Conservation (phyloP, 2,113 vertebrate species). For the Condylura cristata region DNA sequence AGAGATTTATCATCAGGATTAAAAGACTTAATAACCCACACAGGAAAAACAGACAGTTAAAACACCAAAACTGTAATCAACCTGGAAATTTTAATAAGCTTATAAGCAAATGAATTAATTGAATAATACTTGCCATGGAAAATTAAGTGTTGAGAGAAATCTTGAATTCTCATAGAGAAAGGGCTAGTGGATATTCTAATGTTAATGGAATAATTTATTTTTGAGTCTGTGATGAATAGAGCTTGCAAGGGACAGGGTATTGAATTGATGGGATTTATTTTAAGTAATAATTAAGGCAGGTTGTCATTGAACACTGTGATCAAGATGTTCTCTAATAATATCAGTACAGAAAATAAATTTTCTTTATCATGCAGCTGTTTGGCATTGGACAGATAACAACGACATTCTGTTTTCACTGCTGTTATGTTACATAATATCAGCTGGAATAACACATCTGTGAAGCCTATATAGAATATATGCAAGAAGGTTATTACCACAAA, state of each 20-base stretch:
- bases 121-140: neutral
- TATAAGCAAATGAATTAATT: neutral
- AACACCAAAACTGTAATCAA: neutral
- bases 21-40: neutral
- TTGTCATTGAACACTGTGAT: neutral
- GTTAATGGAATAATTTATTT: neutral
- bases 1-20: neutral
- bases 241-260: neutral
- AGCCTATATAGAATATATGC: neutral
- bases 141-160: neutral
- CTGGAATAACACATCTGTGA: neutral
- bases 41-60: neutral
- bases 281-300: neutral
- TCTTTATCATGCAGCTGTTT: neutral
- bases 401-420: neutral
- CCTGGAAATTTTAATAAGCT: slow-evolving; percentile 1
- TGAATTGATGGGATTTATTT: neutral
- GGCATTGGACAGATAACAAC: neutral
- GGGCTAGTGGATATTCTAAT: neutral
- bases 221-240: neutral
- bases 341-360: neutral
- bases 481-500: neutral
- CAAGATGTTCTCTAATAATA: neutral
- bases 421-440: neutral
- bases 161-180: neutral